Base-by-base conservation (phyloP, 1,140 invertebrate genomes). In the Megalonaias nervosa region DNA sequence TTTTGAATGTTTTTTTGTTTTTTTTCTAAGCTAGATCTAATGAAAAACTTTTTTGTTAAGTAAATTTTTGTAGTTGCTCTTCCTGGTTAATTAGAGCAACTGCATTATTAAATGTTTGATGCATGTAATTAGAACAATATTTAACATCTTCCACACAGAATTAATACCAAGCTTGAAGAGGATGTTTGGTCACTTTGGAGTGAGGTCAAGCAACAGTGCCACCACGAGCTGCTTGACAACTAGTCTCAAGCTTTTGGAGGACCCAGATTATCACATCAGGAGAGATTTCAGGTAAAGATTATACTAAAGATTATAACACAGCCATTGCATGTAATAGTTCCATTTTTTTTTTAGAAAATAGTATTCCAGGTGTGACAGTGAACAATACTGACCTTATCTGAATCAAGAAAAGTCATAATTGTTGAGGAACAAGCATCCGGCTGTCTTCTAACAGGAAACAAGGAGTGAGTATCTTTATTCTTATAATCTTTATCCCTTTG, bases 181-280 rank as follows among this genome's bases (percentile, higher is more conserved):
- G 11, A 79, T 89, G 67, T 89, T 88, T 82, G 71, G 81, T 21
- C 87, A 89, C 75, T 84, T 87, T 65, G 81, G 80, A 59, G 73
- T 87, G n/a, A 71, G 79, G 2, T 48, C 76, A 17, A 84, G 83
- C 67, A 84, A 84, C 61, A 59, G 68, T 31, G 75, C 82, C 56
- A 84, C 83, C 2, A 75, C 86, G 2, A 75, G 74, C 21, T 78
- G 85, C 77, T 57, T 88, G 6, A 81, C 82, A 58, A 77, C 70
- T 17, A 76, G 79, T 48, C 74, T 88, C 15, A 57, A 67, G 3
- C 69, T 87, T 11, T 79, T 87, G 48, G 81, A 84, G 15, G 87
- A 88, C 71, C 19, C 71, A 0, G 82, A 86, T 48, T 83, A 86
- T 58, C 67, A 84, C 57, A 74, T 84, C 48, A 77, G 86, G 56